Evolutionary conservation across 2,888 invertebrate species (phyloP), one percentile per base, ranked within the genome.

Genomic region (Busseola fusca): DNA sequence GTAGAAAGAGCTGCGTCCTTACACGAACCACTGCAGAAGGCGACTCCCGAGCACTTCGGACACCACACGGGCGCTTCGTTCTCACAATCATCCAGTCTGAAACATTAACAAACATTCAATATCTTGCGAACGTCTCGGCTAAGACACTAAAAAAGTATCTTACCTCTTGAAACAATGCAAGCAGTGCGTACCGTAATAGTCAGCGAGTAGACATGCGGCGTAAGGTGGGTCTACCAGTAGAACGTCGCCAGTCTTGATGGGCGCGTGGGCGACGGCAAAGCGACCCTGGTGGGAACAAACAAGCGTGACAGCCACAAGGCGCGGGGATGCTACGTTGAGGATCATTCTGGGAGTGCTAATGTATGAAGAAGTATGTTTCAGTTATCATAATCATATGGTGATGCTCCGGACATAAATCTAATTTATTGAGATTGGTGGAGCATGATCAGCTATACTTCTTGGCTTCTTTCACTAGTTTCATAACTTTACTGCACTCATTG

Each of bases 161-260:
- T 82, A 98, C 98, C 97, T 97, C 86, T 96, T 95, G 84, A 98
- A 98, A 88, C 98, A 98, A 89, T 98, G 97, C 78, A 97, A 97
- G 87, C 98, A 98, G 89, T 98, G 97, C 1, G 97, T 97, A 3
- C 98, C 98, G 88, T 97, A 97, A 90, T 96, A 97, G 82, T 97
- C 97, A 0, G 97, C 96, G 21, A 97, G 91, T 1, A 98, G 94
- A 84, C 97, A 97, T 0, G 98, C 97, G 0, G 97, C 97, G 82
- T 97, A 97, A 0, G 98, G 97, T 48, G 95, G 92, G 90, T 98
- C 98, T 3, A 96, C 96, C 0, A 98, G 94, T 21, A 98, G 90
- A 0, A 97, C 96, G 87, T 98, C 98, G 0, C 98, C 98, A 0
- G 97, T 96, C 78, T 94, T 93, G 52, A 98, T 96, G 0, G 93